phyloP scores from a whole-genome alignment of 2,888 invertebrate species.

The Cabera pusaria region DNA sequence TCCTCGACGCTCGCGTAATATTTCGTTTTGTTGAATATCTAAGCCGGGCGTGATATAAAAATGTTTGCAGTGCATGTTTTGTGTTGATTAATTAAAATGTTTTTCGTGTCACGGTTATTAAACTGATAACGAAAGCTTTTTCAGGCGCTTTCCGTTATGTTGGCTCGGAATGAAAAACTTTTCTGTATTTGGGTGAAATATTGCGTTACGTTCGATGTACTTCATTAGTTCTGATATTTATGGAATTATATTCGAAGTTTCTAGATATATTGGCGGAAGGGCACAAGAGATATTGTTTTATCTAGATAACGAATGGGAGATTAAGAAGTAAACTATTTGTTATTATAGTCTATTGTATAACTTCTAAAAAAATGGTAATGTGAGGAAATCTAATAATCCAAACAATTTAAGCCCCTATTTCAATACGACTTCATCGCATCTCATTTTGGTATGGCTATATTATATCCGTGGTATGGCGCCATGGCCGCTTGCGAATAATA shows the following conservation, averaged over 20 bases:
- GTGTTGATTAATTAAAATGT: constrained; percentile 28
- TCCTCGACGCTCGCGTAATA: constrained; percentile 25
- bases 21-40: constrained; percentile 32
- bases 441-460: no score
- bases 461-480: neutral
- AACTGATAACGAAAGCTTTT: constrained; percentile 9
- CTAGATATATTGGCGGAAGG: no score
- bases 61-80: constrained; percentile 20
- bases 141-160: neutral
- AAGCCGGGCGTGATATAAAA: constrained; percentile 26
- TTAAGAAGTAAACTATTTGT: no score
- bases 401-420: constrained; percentile 10
- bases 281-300: no score
- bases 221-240: constrained; percentile 1
- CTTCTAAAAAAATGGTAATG: constrained; percentile 10
- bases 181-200: neutral
- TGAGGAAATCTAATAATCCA: constrained; percentile 17
- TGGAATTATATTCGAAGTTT: no score
- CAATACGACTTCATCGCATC: constrained; percentile 7
- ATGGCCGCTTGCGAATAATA: constrained; percentile 20
- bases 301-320: no score
- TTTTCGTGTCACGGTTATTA: constrained; percentile 10
- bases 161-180: no score
- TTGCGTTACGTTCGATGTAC: constrained; percentile 4
- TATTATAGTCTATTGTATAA: no score